These are phyloP conservation scores for Druon quercuslanigerum DNA, from an alignment of 1,140 invertebrate genomes.

Conservation along the genomic window DNA sequence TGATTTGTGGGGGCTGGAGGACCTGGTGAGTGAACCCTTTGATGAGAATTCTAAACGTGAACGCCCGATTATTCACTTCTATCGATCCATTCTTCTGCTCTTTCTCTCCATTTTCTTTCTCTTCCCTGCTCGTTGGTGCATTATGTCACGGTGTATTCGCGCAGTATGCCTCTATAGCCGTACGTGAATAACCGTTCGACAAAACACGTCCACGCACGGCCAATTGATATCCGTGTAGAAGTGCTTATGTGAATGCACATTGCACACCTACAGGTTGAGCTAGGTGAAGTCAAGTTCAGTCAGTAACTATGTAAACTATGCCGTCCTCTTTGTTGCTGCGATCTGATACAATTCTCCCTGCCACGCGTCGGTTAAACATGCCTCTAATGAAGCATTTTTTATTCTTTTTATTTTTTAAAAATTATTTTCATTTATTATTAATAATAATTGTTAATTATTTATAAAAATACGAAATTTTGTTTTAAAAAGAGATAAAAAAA, in stretches of 20 bases:
- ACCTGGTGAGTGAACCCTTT: no score
- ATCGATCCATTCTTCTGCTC: no score
- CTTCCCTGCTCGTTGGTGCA: neutral
- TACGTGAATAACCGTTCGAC: conserved; percentile 27
- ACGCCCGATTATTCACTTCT: no score
- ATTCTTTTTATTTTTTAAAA: no score
- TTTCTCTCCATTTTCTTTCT: neutral
- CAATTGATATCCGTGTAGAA: conserved; percentile 2
- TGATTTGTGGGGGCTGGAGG: no score
- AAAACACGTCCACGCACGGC: conserved; percentile 23
- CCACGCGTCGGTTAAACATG: conserved; percentile 15
- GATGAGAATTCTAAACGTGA: no score
- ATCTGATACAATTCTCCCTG: neutral
- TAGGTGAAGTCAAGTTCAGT: conserved; percentile 40
- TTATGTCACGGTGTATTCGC: neutral
- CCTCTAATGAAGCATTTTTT: no score
- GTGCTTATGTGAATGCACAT: conserved; percentile 19
- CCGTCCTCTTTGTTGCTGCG: conserved; percentile 12
- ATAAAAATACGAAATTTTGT: neutral
- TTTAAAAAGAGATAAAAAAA: neutral
- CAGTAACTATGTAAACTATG: conserved; percentile 26
- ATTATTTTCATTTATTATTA: no score
- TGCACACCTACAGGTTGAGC: conserved; percentile 9
- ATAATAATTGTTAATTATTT: neutral
- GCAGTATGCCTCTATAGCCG: neutral